These are phyloP conservation scores for Halictus quadricinctus DNA, from an alignment of 2,888 invertebrate species.

Conservation along the genomic window DNA sequence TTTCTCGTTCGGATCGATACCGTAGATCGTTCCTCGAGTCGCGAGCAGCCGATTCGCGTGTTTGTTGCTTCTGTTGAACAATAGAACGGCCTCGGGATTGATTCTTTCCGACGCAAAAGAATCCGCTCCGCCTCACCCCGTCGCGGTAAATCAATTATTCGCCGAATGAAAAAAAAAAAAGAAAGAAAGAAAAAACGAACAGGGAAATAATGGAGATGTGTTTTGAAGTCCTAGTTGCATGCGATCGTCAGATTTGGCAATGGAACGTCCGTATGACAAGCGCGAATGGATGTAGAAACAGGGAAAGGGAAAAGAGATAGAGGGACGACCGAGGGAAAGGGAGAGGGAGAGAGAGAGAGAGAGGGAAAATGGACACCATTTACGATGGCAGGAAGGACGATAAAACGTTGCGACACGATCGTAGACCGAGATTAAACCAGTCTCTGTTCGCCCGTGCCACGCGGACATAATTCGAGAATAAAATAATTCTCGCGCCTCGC, in stretches of 20 bases:
- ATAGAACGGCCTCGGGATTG: background rate
- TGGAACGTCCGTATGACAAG: slow-evolving; percentile 39
- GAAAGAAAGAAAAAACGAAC: background rate
- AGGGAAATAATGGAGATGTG: background rate
- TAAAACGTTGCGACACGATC: slow-evolving; percentile 52
- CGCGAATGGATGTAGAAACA: slow-evolving; percentile 35
- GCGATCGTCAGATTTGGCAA: slow-evolving; percentile 32
- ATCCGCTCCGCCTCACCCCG: background rate
- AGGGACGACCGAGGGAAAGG: background rate
- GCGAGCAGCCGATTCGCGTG: background rate
- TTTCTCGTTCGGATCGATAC: background rate
- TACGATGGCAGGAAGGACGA: slow-evolving; percentile 44
- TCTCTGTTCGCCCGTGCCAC: slow-evolving; percentile 5
- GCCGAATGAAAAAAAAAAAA: background rate
- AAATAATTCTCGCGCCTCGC: slow-evolving; percentile 36
- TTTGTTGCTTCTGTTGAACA: background rate
- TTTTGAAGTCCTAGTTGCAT: slow-evolving; percentile 5
- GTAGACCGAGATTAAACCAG: slow-evolving; percentile 55
- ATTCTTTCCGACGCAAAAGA: background rate
- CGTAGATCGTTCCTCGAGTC: background rate
- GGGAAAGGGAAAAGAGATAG: background rate
- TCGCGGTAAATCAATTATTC: background rate
- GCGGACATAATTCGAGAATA: slow-evolving; percentile 43
- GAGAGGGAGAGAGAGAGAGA: slow-evolving; percentile 32
- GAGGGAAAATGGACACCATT: slow-evolving; percentile 42